Evolutionary conservation across 2,888 invertebrate species (phyloP).

Genomic region (Melipona beecheii): DNA sequence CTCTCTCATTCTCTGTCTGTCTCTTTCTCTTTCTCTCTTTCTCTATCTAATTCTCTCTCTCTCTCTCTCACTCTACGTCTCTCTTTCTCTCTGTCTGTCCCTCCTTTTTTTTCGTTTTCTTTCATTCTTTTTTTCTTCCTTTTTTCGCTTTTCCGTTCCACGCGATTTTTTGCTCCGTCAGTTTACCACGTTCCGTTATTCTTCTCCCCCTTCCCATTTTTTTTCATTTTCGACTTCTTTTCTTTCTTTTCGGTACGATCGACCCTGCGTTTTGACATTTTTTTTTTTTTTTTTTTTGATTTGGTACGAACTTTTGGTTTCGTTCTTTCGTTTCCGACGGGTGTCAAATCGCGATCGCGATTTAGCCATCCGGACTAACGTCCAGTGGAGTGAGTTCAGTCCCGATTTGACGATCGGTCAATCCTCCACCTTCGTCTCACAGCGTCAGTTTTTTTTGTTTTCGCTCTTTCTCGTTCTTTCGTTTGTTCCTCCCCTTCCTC

Average conservation of each 20-base stretch:
- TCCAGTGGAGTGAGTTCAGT: constrained; percentile 13
- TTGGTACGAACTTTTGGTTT: not conserved
- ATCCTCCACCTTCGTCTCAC: constrained; percentile 30
- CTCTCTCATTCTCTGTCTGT: no score
- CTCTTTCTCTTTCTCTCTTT: not conserved
- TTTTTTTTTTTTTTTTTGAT: not conserved
- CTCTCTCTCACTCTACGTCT: constrained; percentile 5
- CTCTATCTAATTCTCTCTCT: constrained; percentile 24
- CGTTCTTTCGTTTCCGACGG: not conserved
- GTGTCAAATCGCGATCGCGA: not conserved
- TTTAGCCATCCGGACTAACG: constrained; percentile 13
- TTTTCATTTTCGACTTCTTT: no score
- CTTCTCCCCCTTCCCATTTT: not conserved
- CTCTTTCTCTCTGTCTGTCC: not conserved
- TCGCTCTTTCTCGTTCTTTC: constrained; percentile 14
- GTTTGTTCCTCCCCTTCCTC: not conserved
- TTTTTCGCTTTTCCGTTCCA: constrained; percentile 4
- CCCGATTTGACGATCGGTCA: constrained; percentile 25
- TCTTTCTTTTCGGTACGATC: no score
- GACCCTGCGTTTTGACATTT: no score
- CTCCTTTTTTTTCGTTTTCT: not conserved
- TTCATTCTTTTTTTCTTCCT: not conserved
- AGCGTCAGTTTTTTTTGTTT: not conserved
- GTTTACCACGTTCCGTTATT: not conserved
- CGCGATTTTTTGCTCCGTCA: not conserved